Percentiles rank a stretch among this genome's conserved stretches.
Evolutionary conservation across 2,113 vertebrate species (phyloP).

Genomic region (Shinisaurus crocodilurus): DNA sequence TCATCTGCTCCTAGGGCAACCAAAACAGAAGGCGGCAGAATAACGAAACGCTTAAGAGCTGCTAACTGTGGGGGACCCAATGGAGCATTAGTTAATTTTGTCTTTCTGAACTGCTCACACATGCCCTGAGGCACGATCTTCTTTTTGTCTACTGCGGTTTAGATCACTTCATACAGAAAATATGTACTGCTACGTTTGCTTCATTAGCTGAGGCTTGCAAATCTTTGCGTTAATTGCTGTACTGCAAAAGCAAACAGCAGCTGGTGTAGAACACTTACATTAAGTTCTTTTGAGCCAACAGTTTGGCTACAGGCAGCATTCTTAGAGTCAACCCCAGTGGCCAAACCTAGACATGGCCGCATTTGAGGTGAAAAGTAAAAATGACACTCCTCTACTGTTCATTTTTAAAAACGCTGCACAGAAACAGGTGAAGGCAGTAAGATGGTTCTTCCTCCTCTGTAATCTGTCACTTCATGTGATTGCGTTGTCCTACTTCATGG

Average conservation of each 20-base stretch:
- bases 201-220: slow-evolving; percentile 33
- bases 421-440: not conserved
- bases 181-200: not conserved
- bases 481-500: not conserved
- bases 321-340: not conserved
- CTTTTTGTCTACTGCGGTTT: slow-evolving; percentile 19
- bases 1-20: not conserved
- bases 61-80: not conserved
- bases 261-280: not conserved
- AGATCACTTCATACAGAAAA: slow-evolving; percentile 11
- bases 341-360: not conserved
- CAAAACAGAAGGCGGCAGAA: slow-evolving; percentile 21
- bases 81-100: not conserved
- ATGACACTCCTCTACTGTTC: not conserved
- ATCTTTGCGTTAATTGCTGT: slow-evolving; percentile 6
- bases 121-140: slow-evolving; percentile 7
- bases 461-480: not conserved
- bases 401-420: not conserved
- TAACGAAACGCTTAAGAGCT: not conserved
- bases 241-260: slow-evolving; percentile 42
- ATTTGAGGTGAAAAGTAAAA: not conserved
- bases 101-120: not conserved
- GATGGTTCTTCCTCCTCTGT: not conserved
- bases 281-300: not conserved
- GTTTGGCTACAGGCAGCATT: not conserved